A percentile compares a stretch with the other conserved stretches of the same genome.
Conservation (phyloP, 2,888 invertebrate genomes). For the Thysanoteuthis rhombus region DNA sequence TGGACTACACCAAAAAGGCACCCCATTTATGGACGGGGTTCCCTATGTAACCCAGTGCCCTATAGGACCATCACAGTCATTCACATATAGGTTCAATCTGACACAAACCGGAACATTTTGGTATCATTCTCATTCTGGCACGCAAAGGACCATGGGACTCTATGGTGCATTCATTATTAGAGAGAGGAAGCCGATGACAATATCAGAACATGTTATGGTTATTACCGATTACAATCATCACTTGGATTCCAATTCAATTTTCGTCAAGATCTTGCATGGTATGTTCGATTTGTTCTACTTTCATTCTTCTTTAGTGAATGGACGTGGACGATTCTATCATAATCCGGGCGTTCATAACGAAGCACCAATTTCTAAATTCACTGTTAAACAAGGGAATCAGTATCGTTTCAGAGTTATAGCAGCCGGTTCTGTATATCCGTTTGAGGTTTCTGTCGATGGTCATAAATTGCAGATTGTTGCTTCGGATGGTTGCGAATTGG, state of each 20-base stretch:
- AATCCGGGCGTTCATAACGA: constrained; percentile 38
- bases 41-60: constrained; percentile 60
- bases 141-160: constrained; percentile 56
- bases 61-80: constrained; percentile 53
- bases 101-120: constrained; percentile 47
- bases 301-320: constrained; percentile 52
- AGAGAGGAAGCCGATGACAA: constrained; percentile 34
- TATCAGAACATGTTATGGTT: constrained; percentile 44
- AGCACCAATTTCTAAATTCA: constrained; percentile 42
- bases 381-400: constrained; percentile 35
- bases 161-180: constrained; percentile 56
- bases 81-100: constrained; percentile 54
- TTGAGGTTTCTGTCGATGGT: constrained; percentile 49
- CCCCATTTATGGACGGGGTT: constrained; percentile 54
- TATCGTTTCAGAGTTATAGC: constrained; percentile 53
- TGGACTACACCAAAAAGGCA: constrained; percentile 43
- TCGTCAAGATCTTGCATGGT: constrained; percentile 44
- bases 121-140: constrained; percentile 48
- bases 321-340: constrained; percentile 46
- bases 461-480: constrained; percentile 49
- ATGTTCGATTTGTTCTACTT: constrained; percentile 42
- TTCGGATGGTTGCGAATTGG: constrained; percentile 50
- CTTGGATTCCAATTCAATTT: constrained; percentile 42
- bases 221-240: constrained; percentile 56
- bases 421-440: constrained; percentile 45